Evolutionary conservation across 2,797 vertebrate species (phyloP).

Genomic region (Buphagus erythrorhynchus): DNA sequence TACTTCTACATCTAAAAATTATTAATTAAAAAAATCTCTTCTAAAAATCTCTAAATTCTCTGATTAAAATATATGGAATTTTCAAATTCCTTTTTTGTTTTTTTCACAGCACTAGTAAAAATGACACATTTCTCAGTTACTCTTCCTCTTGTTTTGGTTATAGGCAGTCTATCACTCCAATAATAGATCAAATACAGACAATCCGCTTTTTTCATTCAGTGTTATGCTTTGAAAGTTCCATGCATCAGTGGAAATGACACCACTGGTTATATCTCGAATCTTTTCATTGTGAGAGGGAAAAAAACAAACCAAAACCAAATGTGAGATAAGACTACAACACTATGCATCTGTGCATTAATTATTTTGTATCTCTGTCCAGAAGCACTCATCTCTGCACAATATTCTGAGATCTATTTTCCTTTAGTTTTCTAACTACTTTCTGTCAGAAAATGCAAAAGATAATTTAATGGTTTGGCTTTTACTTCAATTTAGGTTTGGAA

Average conservation of each 20-base stretch:
- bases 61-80: neutral
- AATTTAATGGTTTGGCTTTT: neutral
- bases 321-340: neutral
- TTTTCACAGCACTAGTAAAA: neutral
- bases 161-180: neutral
- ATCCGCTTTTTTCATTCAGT: constrained; percentile 1
- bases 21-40: neutral
- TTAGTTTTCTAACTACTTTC: neutral
- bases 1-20: neutral
- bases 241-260: neutral
- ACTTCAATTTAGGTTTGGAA: neutral
- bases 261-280: neutral
- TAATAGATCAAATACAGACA: neutral
- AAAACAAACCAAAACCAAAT: neutral
- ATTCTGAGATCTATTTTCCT: neutral
- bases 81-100: neutral
- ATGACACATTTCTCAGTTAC: neutral
- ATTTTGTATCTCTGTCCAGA: neutral
- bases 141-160: neutral
- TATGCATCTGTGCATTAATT: neutral
- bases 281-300: neutral
- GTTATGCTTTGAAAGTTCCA: neutral
- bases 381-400: neutral
- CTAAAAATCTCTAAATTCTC: neutral
- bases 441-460: neutral